These are phyloP conservation scores for Drosophila prostipennis DNA, from an alignment of 2,888 invertebrate genomes.

Conservation along the genomic window DNA sequence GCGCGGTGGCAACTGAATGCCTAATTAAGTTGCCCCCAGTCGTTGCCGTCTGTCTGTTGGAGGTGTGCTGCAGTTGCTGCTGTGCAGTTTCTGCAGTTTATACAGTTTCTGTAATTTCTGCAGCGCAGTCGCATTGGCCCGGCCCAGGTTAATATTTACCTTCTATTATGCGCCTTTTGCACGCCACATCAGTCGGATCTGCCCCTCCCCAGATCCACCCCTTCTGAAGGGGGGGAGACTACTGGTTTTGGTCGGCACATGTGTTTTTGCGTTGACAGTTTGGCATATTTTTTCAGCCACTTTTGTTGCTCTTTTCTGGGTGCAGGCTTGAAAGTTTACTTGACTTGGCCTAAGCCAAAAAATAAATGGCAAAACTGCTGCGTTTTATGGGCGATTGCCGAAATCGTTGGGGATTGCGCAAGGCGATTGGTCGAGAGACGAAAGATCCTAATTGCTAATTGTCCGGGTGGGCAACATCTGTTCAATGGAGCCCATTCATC, in stretches of 20 bases:
- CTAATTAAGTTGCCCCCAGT: slow-evolving; percentile 67
- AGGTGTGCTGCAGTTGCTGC: slow-evolving; percentile 4
- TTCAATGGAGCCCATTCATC: slow-evolving; percentile 15
- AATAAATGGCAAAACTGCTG: slow-evolving; percentile 43
- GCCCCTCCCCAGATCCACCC: neutral
- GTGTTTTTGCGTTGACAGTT: slow-evolving; percentile 53
- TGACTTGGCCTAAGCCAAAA: slow-evolving; percentile 47
- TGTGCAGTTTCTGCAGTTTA: neutral
- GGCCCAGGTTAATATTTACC: slow-evolving; percentile 36
- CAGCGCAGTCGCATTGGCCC: slow-evolving; percentile 18
- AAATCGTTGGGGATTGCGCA: slow-evolving; percentile 7
- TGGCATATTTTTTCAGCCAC: slow-evolving; percentile 50
- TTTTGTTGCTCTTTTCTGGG: slow-evolving; percentile 29
- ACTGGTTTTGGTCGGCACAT: slow-evolving; percentile 20
- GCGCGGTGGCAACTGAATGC: slow-evolving; percentile 63
- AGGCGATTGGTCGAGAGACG: too few species aligned
- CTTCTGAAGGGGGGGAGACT: neutral
- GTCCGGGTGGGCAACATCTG: slow-evolving; percentile 22
- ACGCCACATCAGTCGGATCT: slow-evolving; percentile 23
- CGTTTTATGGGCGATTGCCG: slow-evolving; percentile 45
- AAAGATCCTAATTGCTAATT: slow-evolving; percentile 35
- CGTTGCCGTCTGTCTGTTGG: neutral
- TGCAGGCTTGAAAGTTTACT: slow-evolving; percentile 55
- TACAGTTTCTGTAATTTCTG: neutral
- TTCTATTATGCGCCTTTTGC: slow-evolving; percentile 33